A percentile compares a stretch with the other conserved stretches of the same genome.
Conservation (phyloP, 2,113 vertebrate species). For the Gasterosteus aculeatus region DNA sequence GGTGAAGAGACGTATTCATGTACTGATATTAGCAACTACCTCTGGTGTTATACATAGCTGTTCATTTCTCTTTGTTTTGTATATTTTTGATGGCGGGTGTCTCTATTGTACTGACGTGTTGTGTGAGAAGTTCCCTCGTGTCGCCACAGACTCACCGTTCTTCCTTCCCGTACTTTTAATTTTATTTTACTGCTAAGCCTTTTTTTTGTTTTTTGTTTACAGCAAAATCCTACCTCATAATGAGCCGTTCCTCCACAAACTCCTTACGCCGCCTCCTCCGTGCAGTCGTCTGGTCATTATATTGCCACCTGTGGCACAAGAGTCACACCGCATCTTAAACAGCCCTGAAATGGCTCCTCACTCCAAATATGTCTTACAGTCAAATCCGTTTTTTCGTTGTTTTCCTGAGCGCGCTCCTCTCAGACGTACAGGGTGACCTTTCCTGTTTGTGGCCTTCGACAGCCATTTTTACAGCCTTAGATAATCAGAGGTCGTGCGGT, state of each 20-base stretch:
- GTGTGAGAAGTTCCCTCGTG: slow-evolving; percentile 78
- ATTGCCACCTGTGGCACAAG: slow-evolving; percentile 51
- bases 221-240: slow-evolving; percentile 98
- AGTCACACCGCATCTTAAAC: slow-evolving; percentile 47
- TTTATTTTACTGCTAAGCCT: slow-evolving; percentile 61
- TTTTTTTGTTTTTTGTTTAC: slow-evolving; percentile 88
- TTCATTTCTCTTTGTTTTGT: slow-evolving; percentile 79
- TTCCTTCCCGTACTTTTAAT: slow-evolving; percentile 73
- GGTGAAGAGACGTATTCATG: slow-evolving; percentile 84
- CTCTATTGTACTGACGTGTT: slow-evolving; percentile 80
- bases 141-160: slow-evolving; percentile 74
- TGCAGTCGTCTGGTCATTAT: slow-evolving; percentile 46
- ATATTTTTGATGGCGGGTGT: slow-evolving; percentile 77
- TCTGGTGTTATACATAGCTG: slow-evolving; percentile 89
- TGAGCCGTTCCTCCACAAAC: slow-evolving; percentile 78
- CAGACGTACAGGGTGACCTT: slow-evolving; percentile 41
- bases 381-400: slow-evolving; percentile 20
- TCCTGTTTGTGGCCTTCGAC: slow-evolving; percentile 48
- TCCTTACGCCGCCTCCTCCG: slow-evolving; percentile 61
- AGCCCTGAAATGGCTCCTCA: slow-evolving; percentile 33
- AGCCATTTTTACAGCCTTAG: slow-evolving; percentile 60
- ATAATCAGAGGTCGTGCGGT: slow-evolving; percentile 63
- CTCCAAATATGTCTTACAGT: slow-evolving; percentile 56
- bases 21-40: slow-evolving; percentile 96
- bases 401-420: slow-evolving; percentile 33